Evolutionary conservation across 53 echinoderm and acorn worm species (phyloP).

Genomic region (Holothuria scabra): DNA sequence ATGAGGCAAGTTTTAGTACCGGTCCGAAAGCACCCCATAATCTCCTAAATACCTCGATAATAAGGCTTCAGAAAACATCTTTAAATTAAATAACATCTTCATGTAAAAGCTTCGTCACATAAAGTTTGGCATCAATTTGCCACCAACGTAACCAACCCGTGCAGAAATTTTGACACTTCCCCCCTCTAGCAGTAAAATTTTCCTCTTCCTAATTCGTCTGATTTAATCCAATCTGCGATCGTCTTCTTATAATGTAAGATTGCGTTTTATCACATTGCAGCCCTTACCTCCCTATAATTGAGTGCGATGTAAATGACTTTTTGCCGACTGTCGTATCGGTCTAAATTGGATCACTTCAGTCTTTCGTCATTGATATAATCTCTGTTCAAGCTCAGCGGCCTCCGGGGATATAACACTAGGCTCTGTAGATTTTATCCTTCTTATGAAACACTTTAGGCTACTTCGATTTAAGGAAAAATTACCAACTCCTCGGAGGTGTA

Average conservation of each 20-base stretch:
- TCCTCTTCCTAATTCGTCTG: conserved; percentile 47
- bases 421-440: conserved; percentile 27
- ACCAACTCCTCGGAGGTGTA: conserved; percentile 50
- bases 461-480: conserved; percentile 47
- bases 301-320: conserved; percentile 50
- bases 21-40: conserved; percentile 47
- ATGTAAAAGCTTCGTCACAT: conserved; percentile 49
- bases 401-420: conserved; percentile 47
- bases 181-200: conserved; percentile 16
- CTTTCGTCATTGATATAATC: conserved; percentile 31
- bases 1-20: conserved; percentile 33
- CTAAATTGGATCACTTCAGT: conserved; percentile 37
- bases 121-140: conserved; percentile 53
- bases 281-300: conserved; percentile 40
- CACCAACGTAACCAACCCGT: conserved; percentile 44
- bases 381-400: conserved; percentile 24
- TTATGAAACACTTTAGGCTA: conserved; percentile 36
- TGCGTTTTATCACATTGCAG: conserved; percentile 44
- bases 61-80: conserved; percentile 55
- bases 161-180: conserved; percentile 50
- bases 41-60: conserved; percentile 53
- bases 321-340: conserved; percentile 39
- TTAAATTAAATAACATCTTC: conserved; percentile 52
- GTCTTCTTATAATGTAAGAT: conserved; percentile 53
- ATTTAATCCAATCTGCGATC: conserved; percentile 49